Evolutionary conservation across 2,888 invertebrate genomes (phyloP), one percentile per base, ranked within the genome.

Genomic region (Thalpophila matura): DNA sequence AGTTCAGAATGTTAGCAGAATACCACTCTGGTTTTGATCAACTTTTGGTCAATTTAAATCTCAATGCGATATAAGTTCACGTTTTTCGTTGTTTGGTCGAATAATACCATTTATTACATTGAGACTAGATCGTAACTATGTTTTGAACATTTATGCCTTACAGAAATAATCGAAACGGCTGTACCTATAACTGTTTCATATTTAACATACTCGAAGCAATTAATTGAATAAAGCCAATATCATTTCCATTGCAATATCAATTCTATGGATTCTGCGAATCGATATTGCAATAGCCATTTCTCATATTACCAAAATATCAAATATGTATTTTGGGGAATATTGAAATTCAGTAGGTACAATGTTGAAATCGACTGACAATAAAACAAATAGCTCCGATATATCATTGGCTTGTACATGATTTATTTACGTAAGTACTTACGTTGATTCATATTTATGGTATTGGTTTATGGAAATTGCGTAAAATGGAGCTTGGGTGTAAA

Each of bases 321-420:
- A 63, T 18, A 46, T 33, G 40, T 47, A 70, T 62, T 61, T 50
- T 27, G 35, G 38, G n/a, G 26, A 14, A 56, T 64, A 64, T 65
- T 65, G 56, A 68, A 56, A 68, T 68, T 72, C 66, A 72, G 31
- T 31, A 37, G 16, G 35, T 35, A 64, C 55, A 35, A 54, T 55
- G 38, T 50, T 49, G 38, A 63, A 64, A 40, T 18, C 31, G 49
- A 49, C 20, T 49, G 67, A 72, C 65, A 64, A 22, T 35, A 40
- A 45, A 72, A 64, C 43, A 55, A 71, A 67, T 64, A 49, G 47
- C 27, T 54, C 20, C 72, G 24, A 67, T 67, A 49, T 71, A 66
- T 71, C 55, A 49, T 55, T 38, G 55, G 45, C 24, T 2, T 35
- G 37, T 72, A 55, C 65, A 35, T 55, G 72, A 67, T 71, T 71